phyloP scores from a whole-genome alignment of 2,888 invertebrate species.

The Tiliacea citrago region DNA sequence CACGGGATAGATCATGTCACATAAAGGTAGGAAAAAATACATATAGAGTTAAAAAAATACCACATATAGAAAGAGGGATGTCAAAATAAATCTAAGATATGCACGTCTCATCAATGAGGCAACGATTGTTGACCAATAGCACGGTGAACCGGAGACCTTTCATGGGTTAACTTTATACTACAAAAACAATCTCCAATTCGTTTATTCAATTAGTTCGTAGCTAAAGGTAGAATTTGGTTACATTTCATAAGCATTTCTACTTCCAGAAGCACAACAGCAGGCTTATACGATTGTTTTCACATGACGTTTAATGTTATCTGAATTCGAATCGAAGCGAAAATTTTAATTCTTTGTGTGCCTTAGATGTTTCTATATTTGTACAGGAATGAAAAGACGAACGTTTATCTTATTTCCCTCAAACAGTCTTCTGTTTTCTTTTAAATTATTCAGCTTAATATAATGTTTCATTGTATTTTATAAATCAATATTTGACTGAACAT shows the following conservation, averaged over 20 bases:
- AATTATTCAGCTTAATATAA: constrained; percentile 42
- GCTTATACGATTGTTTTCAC: constrained; percentile 25
- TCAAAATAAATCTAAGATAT: too few relatives aligned
- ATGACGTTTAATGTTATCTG: constrained; percentile 72
- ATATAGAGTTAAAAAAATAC: neutral
- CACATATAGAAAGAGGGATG: neutral
- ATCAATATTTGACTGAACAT: constrained; percentile 26
- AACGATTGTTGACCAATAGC: too few relatives aligned
- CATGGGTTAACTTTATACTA: too few relatives aligned
- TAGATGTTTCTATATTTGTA: constrained; percentile 73
- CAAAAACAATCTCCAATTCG: neutral
- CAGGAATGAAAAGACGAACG: constrained; percentile 60
- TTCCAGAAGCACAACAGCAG: constrained; percentile 9
- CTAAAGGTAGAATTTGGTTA: neutral
- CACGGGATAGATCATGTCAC: neutral
- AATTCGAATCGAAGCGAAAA: constrained; percentile 67
- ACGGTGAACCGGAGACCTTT: too few relatives aligned
- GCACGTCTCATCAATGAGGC: neutral
- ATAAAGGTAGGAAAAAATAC: neutral
- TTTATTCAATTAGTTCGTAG: neutral
- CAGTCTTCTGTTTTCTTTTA: constrained; percentile 49
- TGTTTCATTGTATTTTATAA: constrained; percentile 13
- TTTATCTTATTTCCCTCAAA: constrained; percentile 59
- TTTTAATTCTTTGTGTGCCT: constrained; percentile 68
- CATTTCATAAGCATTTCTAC: neutral